These are phyloP conservation scores for Drosophila novamexicana DNA, from an alignment of 1,140 invertebrate species.

Conservation along the genomic window DNA sequence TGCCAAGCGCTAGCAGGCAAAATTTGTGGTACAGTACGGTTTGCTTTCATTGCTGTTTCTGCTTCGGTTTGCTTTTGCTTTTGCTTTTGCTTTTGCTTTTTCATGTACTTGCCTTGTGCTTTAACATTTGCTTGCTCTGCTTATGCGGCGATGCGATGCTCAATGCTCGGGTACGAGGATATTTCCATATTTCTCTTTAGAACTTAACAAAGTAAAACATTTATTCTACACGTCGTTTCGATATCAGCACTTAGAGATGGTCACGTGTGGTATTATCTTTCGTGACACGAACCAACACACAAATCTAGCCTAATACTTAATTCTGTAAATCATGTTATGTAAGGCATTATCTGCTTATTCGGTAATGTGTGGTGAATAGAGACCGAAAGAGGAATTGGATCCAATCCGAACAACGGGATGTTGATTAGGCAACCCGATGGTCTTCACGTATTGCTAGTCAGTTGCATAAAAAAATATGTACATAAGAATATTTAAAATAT, in stretches of 20 bases:
- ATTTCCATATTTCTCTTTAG: slow-evolving; percentile 4
- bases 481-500: too few relatives aligned
- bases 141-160: neutral
- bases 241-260: neutral
- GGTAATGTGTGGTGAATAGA: too few relatives aligned
- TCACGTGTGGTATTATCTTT: too few relatives aligned
- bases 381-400: too few relatives aligned
- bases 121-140: slow-evolving; percentile 30
- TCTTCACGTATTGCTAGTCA: too few relatives aligned
- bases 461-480: too few relatives aligned
- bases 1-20: slow-evolving; percentile 8
- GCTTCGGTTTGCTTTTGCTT: slow-evolving; percentile 35
- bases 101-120: slow-evolving; percentile 30
- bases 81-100: slow-evolving; percentile 48
- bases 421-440: too few relatives aligned
- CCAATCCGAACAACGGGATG: too few relatives aligned
- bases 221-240: neutral
- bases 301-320: neutral
- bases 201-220: neutral
- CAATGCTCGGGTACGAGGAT: neutral
- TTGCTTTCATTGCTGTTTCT: slow-evolving; percentile 31
- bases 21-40: slow-evolving; percentile 53
- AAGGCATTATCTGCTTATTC: too few relatives aligned
- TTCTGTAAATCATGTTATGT: neutral
- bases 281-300: neutral